phyloP scores from a whole-genome alignment of 2,113 vertebrate species.

The Lamprotornis superbus region DNA sequence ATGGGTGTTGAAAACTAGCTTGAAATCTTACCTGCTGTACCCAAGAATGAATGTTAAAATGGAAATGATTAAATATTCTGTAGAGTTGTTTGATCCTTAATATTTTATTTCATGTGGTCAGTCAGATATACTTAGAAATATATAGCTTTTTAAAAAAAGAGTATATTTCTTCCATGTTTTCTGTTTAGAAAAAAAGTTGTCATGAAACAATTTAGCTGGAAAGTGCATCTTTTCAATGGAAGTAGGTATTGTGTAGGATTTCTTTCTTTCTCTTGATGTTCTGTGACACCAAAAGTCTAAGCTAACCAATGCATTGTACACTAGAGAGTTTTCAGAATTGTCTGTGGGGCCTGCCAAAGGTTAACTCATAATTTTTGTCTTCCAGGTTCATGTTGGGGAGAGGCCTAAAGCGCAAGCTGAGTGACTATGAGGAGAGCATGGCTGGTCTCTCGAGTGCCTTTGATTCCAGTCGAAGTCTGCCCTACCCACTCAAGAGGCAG shows the following conservation, averaged over 20 bases:
- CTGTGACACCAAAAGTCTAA: neutral
- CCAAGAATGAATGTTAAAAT: neutral
- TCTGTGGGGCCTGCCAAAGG: neutral
- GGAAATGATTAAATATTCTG: neutral
- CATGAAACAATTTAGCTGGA: neutral
- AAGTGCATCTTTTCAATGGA: neutral
- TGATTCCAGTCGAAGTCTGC: constrained; percentile 68
- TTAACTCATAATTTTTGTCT: neutral
- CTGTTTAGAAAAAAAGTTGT: neutral
- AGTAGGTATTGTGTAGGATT: neutral
- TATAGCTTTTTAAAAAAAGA: neutral
- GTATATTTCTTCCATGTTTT: neutral
- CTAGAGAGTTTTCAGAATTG: neutral
- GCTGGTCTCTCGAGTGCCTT: constrained; percentile 69
- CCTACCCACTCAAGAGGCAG: constrained; percentile 82
- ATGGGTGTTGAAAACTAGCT: neutral
- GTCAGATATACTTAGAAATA: neutral
- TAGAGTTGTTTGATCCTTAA: neutral
- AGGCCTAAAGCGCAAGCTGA: constrained; percentile 85
- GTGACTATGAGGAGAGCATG: constrained; percentile 80
- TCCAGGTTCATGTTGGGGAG: constrained; percentile 87
- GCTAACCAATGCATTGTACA: neutral
- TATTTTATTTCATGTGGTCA: neutral
- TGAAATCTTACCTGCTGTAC: neutral
- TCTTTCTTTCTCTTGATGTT: neutral